Percentiles rank a stretch among this genome's conserved stretches.
phyloP scores from a whole-genome alignment of 1,140 invertebrate species.

The Dendrolimus kikuchii region DNA sequence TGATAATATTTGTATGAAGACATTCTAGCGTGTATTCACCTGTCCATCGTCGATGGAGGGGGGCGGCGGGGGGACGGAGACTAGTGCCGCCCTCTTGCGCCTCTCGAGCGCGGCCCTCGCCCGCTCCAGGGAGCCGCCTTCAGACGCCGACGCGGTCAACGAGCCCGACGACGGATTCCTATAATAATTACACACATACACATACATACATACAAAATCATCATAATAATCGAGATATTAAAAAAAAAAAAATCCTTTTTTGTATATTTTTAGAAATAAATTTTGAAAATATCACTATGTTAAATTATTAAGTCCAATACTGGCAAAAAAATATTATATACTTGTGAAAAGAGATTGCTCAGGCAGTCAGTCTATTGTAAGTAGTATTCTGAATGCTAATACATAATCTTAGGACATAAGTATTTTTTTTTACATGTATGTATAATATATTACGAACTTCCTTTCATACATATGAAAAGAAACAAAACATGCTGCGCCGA shows the following conservation, averaged over 20 bases:
- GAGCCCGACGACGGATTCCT: conserved; percentile 88
- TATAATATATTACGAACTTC: too few species aligned
- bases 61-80: conserved; percentile 23
- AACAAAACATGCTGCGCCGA: too few species aligned
- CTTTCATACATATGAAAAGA: too few species aligned
- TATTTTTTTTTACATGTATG: too few species aligned
- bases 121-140: conserved; percentile 87
- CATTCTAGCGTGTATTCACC: conserved; percentile 31
- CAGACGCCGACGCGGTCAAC: conserved; percentile 77
- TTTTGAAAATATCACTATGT: background rate
- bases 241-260: background rate
- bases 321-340: too few species aligned
- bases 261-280: background rate
- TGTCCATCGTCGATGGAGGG: conserved; percentile 22
- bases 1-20: too few species aligned
- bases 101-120: conserved; percentile 83
- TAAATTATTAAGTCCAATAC: too few species aligned
- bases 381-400: too few species aligned
- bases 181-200: conserved; percentile 6
- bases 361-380: too few species aligned
- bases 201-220: background rate
- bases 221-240: background rate
- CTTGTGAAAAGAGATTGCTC: too few species aligned
- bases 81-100: conserved; percentile 76
- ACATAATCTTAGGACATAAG: too few species aligned